Evolutionary conservation across 37 sponge, comb jelly and placozoan genomes (phyloP), one percentile per base, ranked within the genome.

Genomic region (Eunapius fragilis): DNA sequence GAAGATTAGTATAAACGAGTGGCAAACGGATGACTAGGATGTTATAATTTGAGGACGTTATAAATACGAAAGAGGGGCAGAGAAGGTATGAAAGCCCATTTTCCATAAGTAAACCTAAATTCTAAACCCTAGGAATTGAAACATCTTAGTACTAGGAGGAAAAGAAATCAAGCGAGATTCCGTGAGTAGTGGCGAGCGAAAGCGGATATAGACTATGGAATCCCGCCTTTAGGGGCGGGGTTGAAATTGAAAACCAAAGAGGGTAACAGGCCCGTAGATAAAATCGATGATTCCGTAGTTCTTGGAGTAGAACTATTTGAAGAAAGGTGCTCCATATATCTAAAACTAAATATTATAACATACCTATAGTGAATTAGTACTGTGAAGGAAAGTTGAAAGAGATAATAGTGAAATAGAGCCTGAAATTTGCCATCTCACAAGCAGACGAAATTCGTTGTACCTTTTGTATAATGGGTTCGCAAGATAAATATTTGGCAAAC

Each of bases 391-490:
- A 78, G 90, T 86, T 93, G 90, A 93, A 93, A 89, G 90, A 89
- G 89, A 86, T 75, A 75, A 37, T 50, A 82, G 58, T 92, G 89
- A 92, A 92, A 89, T 82, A 92, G 92, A 88, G 26, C 70, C 75
- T 80, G 84, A 92, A 92, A 88, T 80, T 88, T 67, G 76, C 76
- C 82, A 85, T 41, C 47, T 71, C 75, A 88, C 71, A 85, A 92
- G 93, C 88, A 88, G 93, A 92, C 75, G 85, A 72, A 28, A 35
- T 67, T 87, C 83, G 81, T 93, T 76, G 93, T 93, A 93, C 93
- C 93, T 93, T 93, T 89, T 93, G 93, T 76, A 93, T 93, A 89
- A 93, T 86, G 90, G 93, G 93, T 93, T 93, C 84, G 83, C 76
- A 58, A 89, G 90, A 48, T 58, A 79, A 88, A 86, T 82, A 87